phyloP scores from a whole-genome alignment of 2,113 vertebrate species.

The Macaca mulatta region DNA sequence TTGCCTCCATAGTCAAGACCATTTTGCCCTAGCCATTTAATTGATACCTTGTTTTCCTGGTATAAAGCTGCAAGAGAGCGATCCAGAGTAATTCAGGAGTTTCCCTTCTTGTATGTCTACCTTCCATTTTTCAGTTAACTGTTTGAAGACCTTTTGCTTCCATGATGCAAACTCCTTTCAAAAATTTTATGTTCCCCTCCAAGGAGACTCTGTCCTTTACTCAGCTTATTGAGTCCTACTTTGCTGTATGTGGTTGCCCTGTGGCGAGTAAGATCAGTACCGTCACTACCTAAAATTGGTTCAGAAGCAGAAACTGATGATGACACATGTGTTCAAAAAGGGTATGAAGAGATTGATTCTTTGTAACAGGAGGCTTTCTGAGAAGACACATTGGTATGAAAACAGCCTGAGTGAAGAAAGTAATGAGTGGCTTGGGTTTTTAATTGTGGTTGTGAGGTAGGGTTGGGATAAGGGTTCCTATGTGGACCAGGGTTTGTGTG shows the following conservation, averaged over 20 bases:
- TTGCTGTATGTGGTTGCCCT: neutral
- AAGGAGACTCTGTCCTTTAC: neutral
- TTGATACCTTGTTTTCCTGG: neutral
- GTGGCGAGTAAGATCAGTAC: neutral
- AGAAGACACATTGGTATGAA: no score
- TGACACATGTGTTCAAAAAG: neutral
- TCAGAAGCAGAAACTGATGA: neutral
- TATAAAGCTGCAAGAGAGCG: neutral
- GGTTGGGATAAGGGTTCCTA: neutral
- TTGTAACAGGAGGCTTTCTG: neutral
- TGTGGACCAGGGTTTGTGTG: no score
- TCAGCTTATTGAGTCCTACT: neutral
- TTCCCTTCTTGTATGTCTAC: neutral
- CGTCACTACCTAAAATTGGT: neutral
- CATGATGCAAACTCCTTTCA: neutral
- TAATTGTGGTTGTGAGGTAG: fast-evolving
- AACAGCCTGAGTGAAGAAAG: neutral
- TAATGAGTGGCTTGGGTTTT: neutral
- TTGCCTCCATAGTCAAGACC: neutral
- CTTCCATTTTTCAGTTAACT: neutral
- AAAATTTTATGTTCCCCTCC: neutral
- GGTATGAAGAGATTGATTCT: neutral
- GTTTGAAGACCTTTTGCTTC: neutral
- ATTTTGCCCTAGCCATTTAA: neutral
- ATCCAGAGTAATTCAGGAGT: neutral